These are phyloP conservation scores for Macrostomum lignano DNA, from an alignment of 1,140 invertebrate species.

Conservation along the genomic window DNA sequence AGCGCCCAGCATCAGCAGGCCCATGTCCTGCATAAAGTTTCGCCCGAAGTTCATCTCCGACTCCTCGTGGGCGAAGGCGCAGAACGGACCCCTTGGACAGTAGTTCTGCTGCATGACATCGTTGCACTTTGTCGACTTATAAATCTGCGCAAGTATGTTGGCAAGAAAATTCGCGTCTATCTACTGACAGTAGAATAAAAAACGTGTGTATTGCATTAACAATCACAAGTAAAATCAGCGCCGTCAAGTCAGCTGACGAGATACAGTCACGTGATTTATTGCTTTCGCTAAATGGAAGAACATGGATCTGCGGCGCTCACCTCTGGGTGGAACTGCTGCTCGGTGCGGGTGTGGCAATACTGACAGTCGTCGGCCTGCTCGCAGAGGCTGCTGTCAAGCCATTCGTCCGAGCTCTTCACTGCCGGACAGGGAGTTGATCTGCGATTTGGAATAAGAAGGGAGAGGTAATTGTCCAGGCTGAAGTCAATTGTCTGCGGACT, in stretches of 20 bases:
- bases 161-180: neutral
- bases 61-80: slow-evolving; percentile 63
- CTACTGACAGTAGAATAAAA: slow-evolving; percentile 1
- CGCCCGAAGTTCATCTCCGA: neutral
- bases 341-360: slow-evolving; percentile 91
- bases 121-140: slow-evolving; percentile 93
- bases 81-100: slow-evolving; percentile 84
- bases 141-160: slow-evolving; percentile 36
- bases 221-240: slow-evolving; percentile 1
- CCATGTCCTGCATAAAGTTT: neutral
- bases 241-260: neutral
- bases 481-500: too few relatives aligned
- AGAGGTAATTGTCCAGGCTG: too few relatives aligned
- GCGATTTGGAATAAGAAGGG: too few relatives aligned
- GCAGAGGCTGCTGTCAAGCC: slow-evolving; percentile 82
- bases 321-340: slow-evolving; percentile 96
- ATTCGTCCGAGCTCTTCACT: slow-evolving; percentile 92
- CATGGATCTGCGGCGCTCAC: slow-evolving; percentile 10
- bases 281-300: neutral
- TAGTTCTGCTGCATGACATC: slow-evolving; percentile 84
- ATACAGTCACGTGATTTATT: neutral
- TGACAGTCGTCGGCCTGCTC: slow-evolving; percentile 69
- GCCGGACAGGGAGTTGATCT: slow-evolving; percentile 93
- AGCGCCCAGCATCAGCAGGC: too few relatives aligned
- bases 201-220: neutral